These are phyloP conservation scores for Hoplostethus mediterraneus DNA, from an alignment of 2,797 vertebrate genomes.

Conservation along the genomic window DNA sequence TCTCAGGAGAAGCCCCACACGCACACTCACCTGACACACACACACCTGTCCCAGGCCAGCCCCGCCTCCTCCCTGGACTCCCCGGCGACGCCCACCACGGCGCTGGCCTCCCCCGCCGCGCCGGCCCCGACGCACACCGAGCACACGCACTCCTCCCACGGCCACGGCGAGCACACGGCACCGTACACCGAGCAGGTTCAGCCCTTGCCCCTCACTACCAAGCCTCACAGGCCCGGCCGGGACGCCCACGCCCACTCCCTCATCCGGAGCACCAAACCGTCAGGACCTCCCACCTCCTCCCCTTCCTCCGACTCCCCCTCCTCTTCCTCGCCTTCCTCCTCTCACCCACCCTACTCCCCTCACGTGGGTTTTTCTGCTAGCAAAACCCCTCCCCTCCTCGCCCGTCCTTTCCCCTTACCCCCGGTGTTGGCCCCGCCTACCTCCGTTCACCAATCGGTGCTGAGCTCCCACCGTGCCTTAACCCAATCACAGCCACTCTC, in stretches of 20 bases:
- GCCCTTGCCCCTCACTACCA: conserved; percentile 94
- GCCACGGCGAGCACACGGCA: conserved; percentile 40
- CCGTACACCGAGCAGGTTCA: conserved; percentile 89
- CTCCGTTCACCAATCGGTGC: conserved; percentile 74
- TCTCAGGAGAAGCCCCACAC: conserved; percentile 58
- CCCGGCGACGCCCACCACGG: conserved; percentile 90
- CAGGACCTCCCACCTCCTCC: conserved; percentile 60
- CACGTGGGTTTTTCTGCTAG: conserved; percentile 60
- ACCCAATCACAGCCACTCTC: conserved; percentile 88
- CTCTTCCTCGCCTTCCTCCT: conserved; percentile 40
- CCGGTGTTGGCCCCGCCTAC: conserved; percentile 79
- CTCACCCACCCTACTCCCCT: conserved; percentile 69
- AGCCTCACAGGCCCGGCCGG: conserved; percentile 79
- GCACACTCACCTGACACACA: conserved; percentile 81
- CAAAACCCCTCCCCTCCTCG: conserved; percentile 79
- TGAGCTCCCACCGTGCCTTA: conserved; percentile 84
- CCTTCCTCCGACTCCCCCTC: conserved; percentile 65
- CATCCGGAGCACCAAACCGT: conserved; percentile 28
- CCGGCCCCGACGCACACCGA: conserved; percentile 92
- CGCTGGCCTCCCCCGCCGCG: conserved; percentile 90
- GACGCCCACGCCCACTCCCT: conserved; percentile 59
- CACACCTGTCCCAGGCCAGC: conserved; percentile 86
- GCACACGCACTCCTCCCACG: conserved; percentile 53
- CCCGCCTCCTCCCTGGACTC: conserved; percentile 95
- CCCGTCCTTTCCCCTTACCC: conserved; percentile 85